Percentiles rank a stretch among this genome's conserved stretches.
These are phyloP conservation scores for Volucella zonaria DNA, from an alignment of 2,888 invertebrate genomes.

Conservation along the genomic window DNA sequence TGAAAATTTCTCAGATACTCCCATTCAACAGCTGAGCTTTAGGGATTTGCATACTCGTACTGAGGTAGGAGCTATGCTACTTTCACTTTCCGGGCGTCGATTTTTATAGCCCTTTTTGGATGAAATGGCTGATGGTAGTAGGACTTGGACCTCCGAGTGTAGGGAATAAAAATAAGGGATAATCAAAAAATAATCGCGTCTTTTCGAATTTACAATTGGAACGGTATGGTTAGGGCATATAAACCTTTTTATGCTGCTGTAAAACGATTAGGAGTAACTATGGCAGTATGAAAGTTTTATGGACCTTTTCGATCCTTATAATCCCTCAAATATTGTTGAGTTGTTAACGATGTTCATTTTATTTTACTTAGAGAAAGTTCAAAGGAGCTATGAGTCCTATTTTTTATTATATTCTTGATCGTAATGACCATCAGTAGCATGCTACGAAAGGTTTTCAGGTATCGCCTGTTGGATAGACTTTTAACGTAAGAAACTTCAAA, in stretches of 20 bases:
- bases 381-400: too few relatives aligned
- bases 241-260: slow-evolving; percentile 4
- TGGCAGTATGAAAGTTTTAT: neutral
- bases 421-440: too few relatives aligned
- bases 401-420: too few relatives aligned
- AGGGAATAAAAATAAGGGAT: neutral
- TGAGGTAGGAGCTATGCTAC: neutral
- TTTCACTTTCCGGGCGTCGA: neutral
- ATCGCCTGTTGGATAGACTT: too few relatives aligned
- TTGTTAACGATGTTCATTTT: neutral
- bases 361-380: too few relatives aligned
- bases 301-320: neutral
- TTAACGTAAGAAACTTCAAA: too few relatives aligned
- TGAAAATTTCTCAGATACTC: neutral
- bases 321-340: neutral
- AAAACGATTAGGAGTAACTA: slow-evolving; percentile 9
- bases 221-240: neutral
- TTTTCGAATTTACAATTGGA: neutral
- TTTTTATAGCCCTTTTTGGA: slow-evolving; percentile 1
- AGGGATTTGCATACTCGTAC: neutral
- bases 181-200: slow-evolving; percentile 8
- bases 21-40: slow-evolving; percentile 3
- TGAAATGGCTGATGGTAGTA: neutral
- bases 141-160: neutral
- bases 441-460: too few relatives aligned